phyloP scores from a whole-genome alignment of 2,797 vertebrate species.

The Sylvilagus floridanus region DNA sequence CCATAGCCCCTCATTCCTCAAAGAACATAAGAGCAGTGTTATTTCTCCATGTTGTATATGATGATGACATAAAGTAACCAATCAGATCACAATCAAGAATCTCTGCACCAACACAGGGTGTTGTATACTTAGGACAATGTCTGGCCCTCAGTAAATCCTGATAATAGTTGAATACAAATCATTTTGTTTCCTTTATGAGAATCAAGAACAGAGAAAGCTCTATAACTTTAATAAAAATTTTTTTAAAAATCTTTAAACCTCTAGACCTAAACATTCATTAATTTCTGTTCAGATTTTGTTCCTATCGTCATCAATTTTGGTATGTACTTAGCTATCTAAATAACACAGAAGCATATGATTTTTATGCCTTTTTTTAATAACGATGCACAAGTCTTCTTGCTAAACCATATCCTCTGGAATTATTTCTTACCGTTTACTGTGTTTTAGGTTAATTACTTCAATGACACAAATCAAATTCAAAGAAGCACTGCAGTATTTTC shows the following conservation, averaged over 20 bases:
- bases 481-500: background rate
- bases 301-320: background rate
- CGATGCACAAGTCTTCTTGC: background rate
- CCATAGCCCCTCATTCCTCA: background rate
- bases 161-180: background rate
- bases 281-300: constrained; percentile 29
- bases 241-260: background rate
- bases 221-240: background rate
- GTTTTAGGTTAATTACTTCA: constrained; percentile 30
- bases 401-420: constrained; percentile 13
- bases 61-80: background rate
- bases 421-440: background rate
- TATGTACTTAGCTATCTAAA: background rate
- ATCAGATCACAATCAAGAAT: background rate
- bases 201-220: background rate
- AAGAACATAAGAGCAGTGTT: background rate
- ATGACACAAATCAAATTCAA: constrained; percentile 10
- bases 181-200: background rate
- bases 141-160: background rate
- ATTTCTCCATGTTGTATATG: background rate
- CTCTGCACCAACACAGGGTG: background rate
- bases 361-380: background rate
- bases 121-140: background rate
- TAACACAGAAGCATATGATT: background rate
- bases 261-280: background rate